Conservation (phyloP, 2,113 vertebrate species). For the Prietella phreatophila region DNA sequence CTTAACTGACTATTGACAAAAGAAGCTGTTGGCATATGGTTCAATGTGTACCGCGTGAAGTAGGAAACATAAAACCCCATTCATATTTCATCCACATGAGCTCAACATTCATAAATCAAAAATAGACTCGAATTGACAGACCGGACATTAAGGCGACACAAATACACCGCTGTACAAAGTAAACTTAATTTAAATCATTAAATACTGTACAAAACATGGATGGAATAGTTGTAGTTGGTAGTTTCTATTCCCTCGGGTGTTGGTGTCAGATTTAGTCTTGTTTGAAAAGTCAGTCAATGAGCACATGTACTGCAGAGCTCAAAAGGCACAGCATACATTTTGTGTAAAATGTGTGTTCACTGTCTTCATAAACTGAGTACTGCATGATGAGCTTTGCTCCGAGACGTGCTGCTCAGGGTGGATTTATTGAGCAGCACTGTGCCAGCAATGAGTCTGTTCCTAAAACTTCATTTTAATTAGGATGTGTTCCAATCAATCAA, state of each 20-base stretch:
- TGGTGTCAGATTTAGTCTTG: background rate
- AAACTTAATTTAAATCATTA: conserved; percentile 76
- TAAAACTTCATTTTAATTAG: background rate
- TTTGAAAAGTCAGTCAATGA: background rate
- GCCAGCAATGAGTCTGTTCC: background rate
- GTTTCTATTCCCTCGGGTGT: background rate
- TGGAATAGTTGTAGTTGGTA: background rate
- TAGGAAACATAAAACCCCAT: conserved; percentile 52
- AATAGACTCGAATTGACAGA: background rate
- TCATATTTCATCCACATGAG: conserved; percentile 65
- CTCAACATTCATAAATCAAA: conserved; percentile 19
- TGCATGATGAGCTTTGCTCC: background rate
- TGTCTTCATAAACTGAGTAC: conserved; percentile 7
- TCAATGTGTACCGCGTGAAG: conserved; percentile 5
- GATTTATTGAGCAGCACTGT: background rate
- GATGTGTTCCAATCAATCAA: background rate
- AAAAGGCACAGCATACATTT: background rate
- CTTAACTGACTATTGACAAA: background rate
- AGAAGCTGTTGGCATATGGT: background rate
- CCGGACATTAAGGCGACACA: background rate
- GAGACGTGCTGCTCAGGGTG: background rate
- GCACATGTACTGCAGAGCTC: background rate
- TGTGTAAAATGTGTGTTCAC: conserved; percentile 16
- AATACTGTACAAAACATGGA: conserved; percentile 71
- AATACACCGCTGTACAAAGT: conserved; percentile 63